Base-by-base conservation (phyloP, 2,113 vertebrate species). In the Micronycteris hirsuta region DNA sequence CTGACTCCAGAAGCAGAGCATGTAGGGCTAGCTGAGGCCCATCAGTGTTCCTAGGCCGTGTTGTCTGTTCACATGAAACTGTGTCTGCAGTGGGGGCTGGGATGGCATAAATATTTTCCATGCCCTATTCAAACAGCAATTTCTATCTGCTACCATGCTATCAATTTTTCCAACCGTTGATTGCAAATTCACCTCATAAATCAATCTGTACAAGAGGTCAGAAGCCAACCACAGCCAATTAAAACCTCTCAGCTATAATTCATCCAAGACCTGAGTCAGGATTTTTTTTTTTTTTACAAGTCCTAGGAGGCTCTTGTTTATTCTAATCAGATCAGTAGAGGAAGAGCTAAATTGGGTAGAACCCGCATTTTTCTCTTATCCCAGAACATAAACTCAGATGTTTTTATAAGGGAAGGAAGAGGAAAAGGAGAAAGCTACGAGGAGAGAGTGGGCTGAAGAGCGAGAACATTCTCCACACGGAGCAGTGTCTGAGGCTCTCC, bases 231-330 rank as follows among this genome's bases (percentile, higher is more conserved):
- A 78, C n/a, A 81, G 93, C 83, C 96, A 95, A 97, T 91, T 85
- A 97, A 97, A 97, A 95, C 54, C 76, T 97, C 97, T 94, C 86
- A 28, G 68, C 71, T 97, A 87, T 89, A 96, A 89, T 83, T 96
- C 73, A 70, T 63, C 96, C 70, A 95, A 94, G 45, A 67, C 95
- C 93, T 93, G 88, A 88, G 2, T 85, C 52, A 45, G 54, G 28
- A 89, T 54, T 41, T 80, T 96, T 92, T 41, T 80, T 96, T 92
- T 77, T 77, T 96, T 94, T 70, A 67, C 70, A 43, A 91, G 93
- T 96, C 45, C 94, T 82, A 93, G 45, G 11, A 31, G 84, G 81
- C 38, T 93, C 71, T 95, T 93, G 94, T 96, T 96, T 91, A 96
- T 93, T 89, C 89, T 95, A 97, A 97, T 54, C 52, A 97, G 92